Conservation (phyloP, 2,888 invertebrate genomes). For the Sphaerophoria taeniata region DNA sequence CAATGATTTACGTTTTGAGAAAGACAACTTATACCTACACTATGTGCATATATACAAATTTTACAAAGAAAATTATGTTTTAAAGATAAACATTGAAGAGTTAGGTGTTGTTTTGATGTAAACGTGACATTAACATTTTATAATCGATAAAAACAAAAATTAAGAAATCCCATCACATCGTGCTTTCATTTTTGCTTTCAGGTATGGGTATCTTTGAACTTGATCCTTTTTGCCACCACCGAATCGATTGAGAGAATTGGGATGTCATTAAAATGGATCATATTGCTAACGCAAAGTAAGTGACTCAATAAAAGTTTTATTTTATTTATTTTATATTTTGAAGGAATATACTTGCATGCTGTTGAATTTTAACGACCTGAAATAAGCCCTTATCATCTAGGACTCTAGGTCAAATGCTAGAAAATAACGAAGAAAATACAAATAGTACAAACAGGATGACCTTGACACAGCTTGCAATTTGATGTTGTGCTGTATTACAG, state of each 20-base stretch:
- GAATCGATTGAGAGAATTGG: slow-evolving; percentile 51
- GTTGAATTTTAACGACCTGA: neutral
- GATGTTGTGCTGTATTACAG: slow-evolving; percentile 5
- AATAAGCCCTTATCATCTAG: slow-evolving; percentile 1
- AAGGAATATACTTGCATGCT: neutral
- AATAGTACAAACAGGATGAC: neutral
- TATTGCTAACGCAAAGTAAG: slow-evolving; percentile 73
- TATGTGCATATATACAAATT: too few species aligned
- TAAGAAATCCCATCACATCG: slow-evolving; percentile 17
- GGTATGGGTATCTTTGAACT: slow-evolving; percentile 24
- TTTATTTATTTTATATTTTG: slow-evolving; percentile 10
- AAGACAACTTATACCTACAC: too few species aligned
- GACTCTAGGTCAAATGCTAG: slow-evolving; percentile 26
- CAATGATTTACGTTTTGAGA: too few species aligned
- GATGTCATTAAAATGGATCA: slow-evolving; percentile 73
- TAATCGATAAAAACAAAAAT: slow-evolving; percentile 13
- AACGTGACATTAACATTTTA: slow-evolving; percentile 30
- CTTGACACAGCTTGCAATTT: neutral
- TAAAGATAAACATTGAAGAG: too few species aligned
- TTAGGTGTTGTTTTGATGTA: neutral
- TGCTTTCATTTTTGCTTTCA: slow-evolving; percentile 8
- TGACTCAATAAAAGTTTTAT: slow-evolving; percentile 31
- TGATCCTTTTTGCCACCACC: slow-evolving; percentile 14
- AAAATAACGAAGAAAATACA: slow-evolving; percentile 14
- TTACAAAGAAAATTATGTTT: too few species aligned